Conservation (phyloP, 2,113 vertebrate species). For the Egretta garzetta region DNA sequence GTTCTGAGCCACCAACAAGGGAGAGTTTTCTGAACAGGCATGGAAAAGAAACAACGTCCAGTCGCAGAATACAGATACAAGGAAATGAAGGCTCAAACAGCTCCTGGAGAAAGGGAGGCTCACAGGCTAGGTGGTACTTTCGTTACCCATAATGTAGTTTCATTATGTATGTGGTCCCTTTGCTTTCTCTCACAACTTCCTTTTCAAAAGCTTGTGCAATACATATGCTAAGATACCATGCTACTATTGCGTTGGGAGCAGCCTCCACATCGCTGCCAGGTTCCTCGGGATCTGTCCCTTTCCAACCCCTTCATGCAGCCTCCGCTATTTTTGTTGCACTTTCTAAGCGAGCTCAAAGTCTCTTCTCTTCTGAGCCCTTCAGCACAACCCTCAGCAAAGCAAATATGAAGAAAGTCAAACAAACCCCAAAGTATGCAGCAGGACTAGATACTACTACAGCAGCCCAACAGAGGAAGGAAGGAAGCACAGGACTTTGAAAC, state of each 20-base stretch:
- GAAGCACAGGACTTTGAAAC: background rate
- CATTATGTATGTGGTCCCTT: constrained; percentile 44
- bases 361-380: background rate
- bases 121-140: constrained; percentile 57
- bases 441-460: background rate
- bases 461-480: background rate
- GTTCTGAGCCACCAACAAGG: background rate
- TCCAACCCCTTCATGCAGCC: background rate
- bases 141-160: constrained; percentile 71
- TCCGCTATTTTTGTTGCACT: background rate
- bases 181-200: constrained; percentile 68
- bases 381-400: background rate
- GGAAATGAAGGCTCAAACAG: background rate
- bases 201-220: background rate
- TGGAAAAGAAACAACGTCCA: background rate
- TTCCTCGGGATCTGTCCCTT: background rate
- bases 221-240: background rate
- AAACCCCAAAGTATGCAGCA: background rate
- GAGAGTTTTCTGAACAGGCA: background rate
- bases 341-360: background rate
- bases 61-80: background rate
- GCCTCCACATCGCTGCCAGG: background rate
- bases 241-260: background rate
- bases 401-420: background rate
- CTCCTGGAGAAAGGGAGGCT: constrained; percentile 58